Percentiles rank a stretch among this genome's conserved stretches.
Evolutionary conservation across 2,888 invertebrate genomes (phyloP).

Genomic region (Cryptophagus acutangulus): DNA sequence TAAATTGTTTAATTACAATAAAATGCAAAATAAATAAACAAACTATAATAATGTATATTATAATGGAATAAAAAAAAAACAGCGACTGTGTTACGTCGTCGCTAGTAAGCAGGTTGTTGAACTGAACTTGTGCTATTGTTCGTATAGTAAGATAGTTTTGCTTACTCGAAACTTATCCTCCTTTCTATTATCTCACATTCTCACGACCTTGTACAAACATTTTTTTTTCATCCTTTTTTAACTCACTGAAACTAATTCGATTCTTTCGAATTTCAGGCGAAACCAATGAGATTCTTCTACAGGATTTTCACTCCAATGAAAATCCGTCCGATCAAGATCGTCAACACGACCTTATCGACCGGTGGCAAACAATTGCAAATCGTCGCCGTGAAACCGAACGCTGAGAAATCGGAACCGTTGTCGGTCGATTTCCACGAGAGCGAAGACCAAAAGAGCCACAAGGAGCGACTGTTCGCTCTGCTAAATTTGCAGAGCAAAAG

Average conservation of each 20-base stretch:
- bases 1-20: too few relatives aligned
- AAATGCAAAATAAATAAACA: too few relatives aligned
- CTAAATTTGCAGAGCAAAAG: slow-evolving; percentile 41
- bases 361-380: slow-evolving; percentile 46
- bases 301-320: slow-evolving; percentile 50
- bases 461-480: slow-evolving; percentile 41
- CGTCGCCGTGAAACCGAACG: slow-evolving; percentile 35
- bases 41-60: too few relatives aligned
- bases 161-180: slow-evolving; percentile 18
- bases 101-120: slow-evolving; percentile 25
- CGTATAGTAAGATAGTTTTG: slow-evolving; percentile 21
- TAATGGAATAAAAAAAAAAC: too few relatives aligned
- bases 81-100: too few relatives aligned
- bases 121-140: slow-evolving; percentile 21
- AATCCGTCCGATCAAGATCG: slow-evolving; percentile 44
- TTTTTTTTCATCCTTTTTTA: too few relatives aligned
- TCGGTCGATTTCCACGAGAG: slow-evolving; percentile 22
- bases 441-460: slow-evolving; percentile 33
- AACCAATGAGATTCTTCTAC: slow-evolving; percentile 63
- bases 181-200: slow-evolving; percentile 16
- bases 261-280: slow-evolving; percentile 48
- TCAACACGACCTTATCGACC: slow-evolving; percentile 41
- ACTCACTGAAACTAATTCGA: too few relatives aligned
- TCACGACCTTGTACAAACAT: slow-evolving; percentile 1
- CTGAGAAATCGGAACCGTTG: slow-evolving; percentile 10